phyloP scores from a whole-genome alignment of 2,888 invertebrate species.

The Eumerus sabulonum region DNA sequence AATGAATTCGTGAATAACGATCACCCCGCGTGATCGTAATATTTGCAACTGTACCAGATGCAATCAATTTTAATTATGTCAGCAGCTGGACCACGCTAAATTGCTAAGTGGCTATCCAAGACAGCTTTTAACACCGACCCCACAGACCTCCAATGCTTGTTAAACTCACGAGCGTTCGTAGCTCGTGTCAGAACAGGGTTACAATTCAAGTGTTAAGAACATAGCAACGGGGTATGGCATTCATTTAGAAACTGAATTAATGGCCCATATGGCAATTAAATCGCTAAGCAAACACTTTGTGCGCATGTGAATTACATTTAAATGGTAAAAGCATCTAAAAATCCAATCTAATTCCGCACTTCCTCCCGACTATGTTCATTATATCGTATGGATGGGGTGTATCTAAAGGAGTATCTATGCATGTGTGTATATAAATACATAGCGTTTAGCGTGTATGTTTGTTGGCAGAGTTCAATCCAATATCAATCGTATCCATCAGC shows the following conservation, averaged over 20 bases:
- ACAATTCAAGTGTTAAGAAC: no score
- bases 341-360: constrained; percentile 57
- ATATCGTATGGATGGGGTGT: not conserved
- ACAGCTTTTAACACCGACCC: no score
- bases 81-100: no score
- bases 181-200: no score
- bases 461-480: constrained; percentile 40
- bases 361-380: constrained; percentile 41
- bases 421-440: constrained; percentile 2
- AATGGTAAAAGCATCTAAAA: constrained; percentile 34
- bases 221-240: not conserved
- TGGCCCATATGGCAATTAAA: constrained; percentile 57
- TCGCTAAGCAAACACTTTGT: constrained; percentile 40
- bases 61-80: no score
- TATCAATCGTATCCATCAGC: constrained; percentile 68
- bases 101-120: no score
- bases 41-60: no score
- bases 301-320: constrained; percentile 59
- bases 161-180: no score
- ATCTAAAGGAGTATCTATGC: no score
- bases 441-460: constrained; percentile 5
- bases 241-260: constrained; percentile 32
- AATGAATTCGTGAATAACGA: no score
- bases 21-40: no score
- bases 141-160: no score